These are phyloP conservation scores for Zelleria hepariella DNA, from an alignment of 2,888 invertebrate species.

Conservation along the genomic window DNA sequence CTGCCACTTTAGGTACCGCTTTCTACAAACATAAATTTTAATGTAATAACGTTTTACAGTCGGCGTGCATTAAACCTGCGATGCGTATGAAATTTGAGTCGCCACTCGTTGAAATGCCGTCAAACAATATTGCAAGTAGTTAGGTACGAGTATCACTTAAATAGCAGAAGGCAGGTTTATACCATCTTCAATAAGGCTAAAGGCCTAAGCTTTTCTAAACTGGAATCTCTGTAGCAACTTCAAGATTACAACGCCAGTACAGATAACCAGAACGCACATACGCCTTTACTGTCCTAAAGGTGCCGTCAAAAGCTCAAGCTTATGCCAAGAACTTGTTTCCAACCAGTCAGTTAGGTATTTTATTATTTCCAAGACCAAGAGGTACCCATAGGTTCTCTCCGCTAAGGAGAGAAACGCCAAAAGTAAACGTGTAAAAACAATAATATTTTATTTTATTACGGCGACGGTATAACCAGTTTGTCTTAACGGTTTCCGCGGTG, in stretches of 20 bases:
- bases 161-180: no score
- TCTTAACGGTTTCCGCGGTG: constrained; percentile 32
- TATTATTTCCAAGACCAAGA: background rate
- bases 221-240: background rate
- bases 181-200: no score
- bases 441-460: constrained; percentile 2
- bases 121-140: no score
- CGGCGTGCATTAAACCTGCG: no score
- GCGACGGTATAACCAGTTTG: constrained; percentile 34
- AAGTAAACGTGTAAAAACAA: background rate
- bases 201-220: background rate
- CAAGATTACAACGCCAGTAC: background rate
- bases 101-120: no score
- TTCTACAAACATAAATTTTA: no score
- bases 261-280: background rate
- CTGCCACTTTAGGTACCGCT: no score
- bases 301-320: background rate
- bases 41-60: no score
- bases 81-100: no score
- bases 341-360: background rate
- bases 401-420: background rate
- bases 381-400: background rate
- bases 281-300: background rate
- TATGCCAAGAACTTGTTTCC: background rate
- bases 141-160: no score